Percentiles rank a stretch among this genome's conserved stretches.
phyloP scores from a whole-genome alignment of 2,113 vertebrate genomes.

The Saguinus midas region DNA sequence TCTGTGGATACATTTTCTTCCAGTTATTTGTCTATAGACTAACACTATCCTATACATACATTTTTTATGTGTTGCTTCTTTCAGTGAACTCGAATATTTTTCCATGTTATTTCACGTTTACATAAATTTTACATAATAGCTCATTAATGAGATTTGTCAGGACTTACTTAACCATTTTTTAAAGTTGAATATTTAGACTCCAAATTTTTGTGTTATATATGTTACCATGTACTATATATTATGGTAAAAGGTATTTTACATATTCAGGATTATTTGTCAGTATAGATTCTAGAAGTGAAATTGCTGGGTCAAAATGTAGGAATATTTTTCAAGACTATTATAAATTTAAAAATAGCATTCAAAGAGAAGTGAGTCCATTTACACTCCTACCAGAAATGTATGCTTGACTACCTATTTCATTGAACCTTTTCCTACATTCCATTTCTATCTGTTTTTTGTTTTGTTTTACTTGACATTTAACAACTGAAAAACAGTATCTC shows the following conservation, averaged over 20 bases:
- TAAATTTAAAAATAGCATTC: neutral
- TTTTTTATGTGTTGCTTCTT: neutral
- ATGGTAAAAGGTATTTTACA: constrained; percentile 12
- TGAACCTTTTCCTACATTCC: neutral
- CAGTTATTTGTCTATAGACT: neutral
- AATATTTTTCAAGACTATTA: neutral
- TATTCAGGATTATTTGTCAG: neutral
- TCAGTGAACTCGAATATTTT: constrained; percentile 25
- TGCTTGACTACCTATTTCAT: neutral
- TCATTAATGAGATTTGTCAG: neutral
- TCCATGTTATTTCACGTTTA: neutral
- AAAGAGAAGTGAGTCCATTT: neutral
- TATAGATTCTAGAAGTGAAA: neutral
- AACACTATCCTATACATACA: neutral
- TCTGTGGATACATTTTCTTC: neutral
- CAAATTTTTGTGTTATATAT: neutral
- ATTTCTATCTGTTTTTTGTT: neutral
- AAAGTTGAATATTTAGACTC: neutral
- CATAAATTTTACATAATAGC: neutral
- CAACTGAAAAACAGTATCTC: neutral
- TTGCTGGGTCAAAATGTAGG: neutral
- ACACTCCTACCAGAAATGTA: neutral
- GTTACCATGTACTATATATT: neutral
- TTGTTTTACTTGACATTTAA: neutral
- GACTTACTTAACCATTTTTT: neutral